Evolutionary conservation across 2,888 invertebrate species (phyloP), one percentile per base, ranked within the genome.

Genomic region (Halictus quadricinctus): DNA sequence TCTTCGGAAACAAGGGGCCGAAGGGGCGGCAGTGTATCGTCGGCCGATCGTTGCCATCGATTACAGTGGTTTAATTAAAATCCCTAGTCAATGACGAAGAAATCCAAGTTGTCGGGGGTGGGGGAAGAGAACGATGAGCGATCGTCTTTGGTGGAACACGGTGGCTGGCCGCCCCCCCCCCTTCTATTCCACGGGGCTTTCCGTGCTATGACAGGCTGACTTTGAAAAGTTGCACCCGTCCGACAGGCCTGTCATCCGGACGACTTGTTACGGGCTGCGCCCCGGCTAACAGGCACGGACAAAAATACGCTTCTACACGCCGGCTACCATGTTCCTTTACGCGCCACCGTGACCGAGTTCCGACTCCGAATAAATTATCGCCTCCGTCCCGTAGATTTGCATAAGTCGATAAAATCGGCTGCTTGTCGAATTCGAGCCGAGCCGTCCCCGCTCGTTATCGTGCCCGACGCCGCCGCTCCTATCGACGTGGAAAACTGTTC

Each of bases 181-280:
- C 82, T 84, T 87, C 88, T 85, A 85, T 83, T 84, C 85, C 80
- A 73, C 85, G 36, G 83, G 83, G 72, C 81, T 86, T 88, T 84
- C 80, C 85, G 46, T 81, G 81, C 88, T 87, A 88, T 92, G 92
- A 92, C 93, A 91, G 69, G 91, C 88, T 91, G 90, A 93, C 91
- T 91, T 93, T 93, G 93, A 93, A 88, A 93, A 92, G 92, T 91
- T 93, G 93, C 93, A 92, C 93, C 93, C 90, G 92, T 92, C 92
- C 85, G 92, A 93, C 92, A 86, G 89, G 86, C 79, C 90, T 90
- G 90, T 90, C 90, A 80, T 90, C 90, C 85, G 89, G 89, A 79
- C 90, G 90, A 90, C 90, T 90, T 87, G 90, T 90, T 89, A 88
- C 90, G 82, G 79, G 77, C 80, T 76, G 87, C 85, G 79, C 41